Evolutionary conservation across 2,113 vertebrate genomes (phyloP).

Genomic region (Anolis carolinensis): DNA sequence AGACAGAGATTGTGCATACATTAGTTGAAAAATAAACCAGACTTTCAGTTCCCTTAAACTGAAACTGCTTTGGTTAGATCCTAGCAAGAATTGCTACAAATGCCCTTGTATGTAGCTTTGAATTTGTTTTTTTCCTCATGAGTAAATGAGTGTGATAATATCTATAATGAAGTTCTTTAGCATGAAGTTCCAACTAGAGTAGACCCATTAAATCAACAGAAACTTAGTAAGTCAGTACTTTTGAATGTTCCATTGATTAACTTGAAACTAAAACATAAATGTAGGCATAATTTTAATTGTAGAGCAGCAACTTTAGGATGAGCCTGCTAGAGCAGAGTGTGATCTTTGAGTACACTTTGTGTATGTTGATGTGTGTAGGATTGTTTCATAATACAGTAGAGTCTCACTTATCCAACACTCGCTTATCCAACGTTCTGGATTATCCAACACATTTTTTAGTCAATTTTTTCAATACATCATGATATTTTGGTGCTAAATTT

Average conservation of each 20-base stretch:
- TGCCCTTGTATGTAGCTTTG: conserved; percentile 33
- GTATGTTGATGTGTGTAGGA: no score
- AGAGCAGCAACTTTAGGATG: conserved; percentile 61
- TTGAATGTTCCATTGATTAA: no score
- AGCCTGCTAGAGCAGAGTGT: neutral
- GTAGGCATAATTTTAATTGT: conserved; percentile 69
- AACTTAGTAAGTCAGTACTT: no score
- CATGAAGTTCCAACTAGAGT: conserved; percentile 32
- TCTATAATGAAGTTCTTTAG: conserved; percentile 70
- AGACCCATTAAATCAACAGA: no score
- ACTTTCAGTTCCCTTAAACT: neutral
- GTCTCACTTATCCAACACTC: no score
- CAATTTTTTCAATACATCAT: no score
- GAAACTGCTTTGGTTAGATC: neutral
- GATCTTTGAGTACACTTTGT: neutral
- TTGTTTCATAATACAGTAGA: no score
- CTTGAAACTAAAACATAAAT: no score
- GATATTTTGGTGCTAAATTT: no score
- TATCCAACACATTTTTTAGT: no score
- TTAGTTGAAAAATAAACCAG: neutral
- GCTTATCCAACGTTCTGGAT: no score
- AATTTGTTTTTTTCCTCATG: conserved; percentile 73
- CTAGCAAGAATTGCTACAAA: neutral
- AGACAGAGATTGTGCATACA: neutral
- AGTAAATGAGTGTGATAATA: conserved; percentile 55